Evolutionary conservation across 2,113 vertebrate genomes (phyloP), one percentile per base, ranked within the genome.

Genomic region (Podiceps cristatus): DNA sequence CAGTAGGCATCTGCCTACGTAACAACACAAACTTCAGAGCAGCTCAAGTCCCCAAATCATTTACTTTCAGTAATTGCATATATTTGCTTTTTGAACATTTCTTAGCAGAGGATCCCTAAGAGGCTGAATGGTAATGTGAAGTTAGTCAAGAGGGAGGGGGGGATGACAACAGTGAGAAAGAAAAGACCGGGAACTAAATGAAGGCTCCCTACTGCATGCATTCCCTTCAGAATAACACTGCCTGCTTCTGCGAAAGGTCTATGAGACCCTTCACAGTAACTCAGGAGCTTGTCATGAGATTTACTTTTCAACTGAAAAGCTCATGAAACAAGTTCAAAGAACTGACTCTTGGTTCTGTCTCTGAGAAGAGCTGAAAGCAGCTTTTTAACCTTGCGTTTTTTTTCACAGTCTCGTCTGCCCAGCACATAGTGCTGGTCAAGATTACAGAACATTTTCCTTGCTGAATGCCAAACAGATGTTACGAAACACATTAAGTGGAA

Each of bases 401-500:
- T 69, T 72, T 53, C 68, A 62, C 3, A 60, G 40, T 78, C 49
- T 85, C 3, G 1, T 44, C 73, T 94, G 80, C 58, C 53, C 49
- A 69, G 76, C 6, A 44, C 73, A 89, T 28, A 78, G 5, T 37
- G 29, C 74, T 85, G 74, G 77, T 95, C 69, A 79, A 91, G 68
- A 93, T 89, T 84, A 91, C 87, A 94, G 92, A 95, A 90, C 5
- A 96, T 88, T 96, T 96, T 94, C 95, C 87, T 85, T 58, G 18
- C 40, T 73, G 62, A 79, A 60, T 64, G 87, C 96, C 95, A 96
- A 95, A 97, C 71, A 90, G 74, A 87, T 95, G 92, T 88, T 96
- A 49, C 5, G 40, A 93, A 96, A 86, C 33, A 87, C 44, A 69
- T 60, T 72, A 75, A 35, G 58, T 85, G 64, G 56, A 93, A 96